Evolutionary conservation across 2,888 invertebrate species (phyloP).

Genomic region (Caenorhabditis macrosperma): DNA sequence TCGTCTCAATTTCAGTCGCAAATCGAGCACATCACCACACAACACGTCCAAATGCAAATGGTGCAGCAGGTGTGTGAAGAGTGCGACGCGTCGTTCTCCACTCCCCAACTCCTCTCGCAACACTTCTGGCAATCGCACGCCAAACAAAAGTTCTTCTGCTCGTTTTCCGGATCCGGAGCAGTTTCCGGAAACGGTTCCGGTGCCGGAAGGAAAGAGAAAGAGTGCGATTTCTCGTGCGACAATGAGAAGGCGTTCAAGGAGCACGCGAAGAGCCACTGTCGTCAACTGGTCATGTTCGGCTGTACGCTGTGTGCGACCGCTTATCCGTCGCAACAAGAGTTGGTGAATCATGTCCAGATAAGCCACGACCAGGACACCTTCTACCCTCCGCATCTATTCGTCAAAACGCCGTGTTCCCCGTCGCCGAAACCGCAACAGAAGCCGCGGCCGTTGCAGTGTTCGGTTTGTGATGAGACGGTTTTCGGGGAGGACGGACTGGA

Average conservation of each 20-base stretch:
- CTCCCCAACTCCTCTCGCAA: neutral
- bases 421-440: constrained; percentile 25
- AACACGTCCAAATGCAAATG: constrained; percentile 57
- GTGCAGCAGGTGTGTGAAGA: constrained; percentile 46
- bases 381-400: constrained; percentile 2
- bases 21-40: constrained; percentile 55
- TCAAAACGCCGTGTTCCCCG: neutral
- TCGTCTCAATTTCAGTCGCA: constrained; percentile 45
- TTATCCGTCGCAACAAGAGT: constrained; percentile 25
- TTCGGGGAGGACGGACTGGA: constrained; percentile 65
- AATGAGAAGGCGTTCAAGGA: constrained; percentile 60
- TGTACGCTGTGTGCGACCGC: constrained; percentile 53
- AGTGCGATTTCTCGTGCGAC: constrained; percentile 50
- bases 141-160: constrained; percentile 48
- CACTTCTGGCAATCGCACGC: constrained; percentile 57
- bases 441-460: constrained; percentile 53
- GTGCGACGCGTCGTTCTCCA: constrained; percentile 40
- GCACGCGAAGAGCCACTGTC: constrained; percentile 49
- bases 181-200: too few relatives aligned
- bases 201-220: too few relatives aligned
- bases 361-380: constrained; percentile 58
- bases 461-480: constrained; percentile 65
- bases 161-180: too few relatives aligned
- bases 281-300: constrained; percentile 45
- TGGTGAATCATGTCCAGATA: constrained; percentile 60